phyloP scores from a whole-genome alignment of 1,140 invertebrate species.

The Panagrolaimus sp. region DNA sequence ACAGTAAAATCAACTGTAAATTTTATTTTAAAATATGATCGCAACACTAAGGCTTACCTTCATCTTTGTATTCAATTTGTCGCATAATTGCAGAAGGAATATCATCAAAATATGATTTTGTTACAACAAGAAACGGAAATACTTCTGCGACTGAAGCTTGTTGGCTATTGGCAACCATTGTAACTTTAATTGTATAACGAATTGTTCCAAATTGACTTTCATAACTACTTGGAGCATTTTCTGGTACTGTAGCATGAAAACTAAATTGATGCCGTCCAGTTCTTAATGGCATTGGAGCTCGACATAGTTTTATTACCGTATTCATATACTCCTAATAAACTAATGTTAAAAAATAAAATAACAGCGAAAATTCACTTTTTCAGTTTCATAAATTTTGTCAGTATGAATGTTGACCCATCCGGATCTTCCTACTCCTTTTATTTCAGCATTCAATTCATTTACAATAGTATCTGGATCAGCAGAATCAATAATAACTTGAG shows the following conservation, averaged over 20 bases:
- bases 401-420: conserved; percentile 56
- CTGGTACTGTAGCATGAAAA: conserved; percentile 39
- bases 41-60: conserved; percentile 5
- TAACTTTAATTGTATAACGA: conserved; percentile 45
- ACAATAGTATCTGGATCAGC: conserved; percentile 47
- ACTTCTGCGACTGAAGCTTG: conserved; percentile 44
- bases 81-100: conserved; percentile 41
- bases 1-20: conserved; percentile 51
- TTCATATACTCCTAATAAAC: conserved; percentile 37
- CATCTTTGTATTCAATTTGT: conserved; percentile 52
- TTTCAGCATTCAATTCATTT: conserved; percentile 44
- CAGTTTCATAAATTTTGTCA: conserved; percentile 55
- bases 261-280: conserved; percentile 49
- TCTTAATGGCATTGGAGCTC: conserved; percentile 24
- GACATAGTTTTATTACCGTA: conserved; percentile 28
- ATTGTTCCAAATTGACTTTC: conserved; percentile 53
- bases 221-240: conserved; percentile 43
- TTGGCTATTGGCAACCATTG: conserved; percentile 39
- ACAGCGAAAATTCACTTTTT: conserved; percentile 33
- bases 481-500: conserved; percentile 47
- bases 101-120: conserved; percentile 52
- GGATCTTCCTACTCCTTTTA: conserved; percentile 47
- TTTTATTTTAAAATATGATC: too few species aligned
- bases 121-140: conserved; percentile 50
- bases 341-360: too few species aligned